Conservation (phyloP, 2,113 vertebrate species). For the Labrus mixtus region DNA sequence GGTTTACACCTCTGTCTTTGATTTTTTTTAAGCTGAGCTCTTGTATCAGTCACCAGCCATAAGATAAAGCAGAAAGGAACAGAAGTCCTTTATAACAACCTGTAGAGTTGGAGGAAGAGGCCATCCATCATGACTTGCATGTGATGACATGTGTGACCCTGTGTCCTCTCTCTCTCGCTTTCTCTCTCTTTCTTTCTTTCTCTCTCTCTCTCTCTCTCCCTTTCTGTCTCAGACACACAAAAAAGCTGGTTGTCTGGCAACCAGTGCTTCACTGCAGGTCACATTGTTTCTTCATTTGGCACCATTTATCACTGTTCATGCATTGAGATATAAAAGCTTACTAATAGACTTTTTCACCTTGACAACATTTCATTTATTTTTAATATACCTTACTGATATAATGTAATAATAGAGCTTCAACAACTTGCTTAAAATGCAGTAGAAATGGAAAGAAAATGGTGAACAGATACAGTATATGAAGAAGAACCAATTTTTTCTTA, state of each 20-base stretch:
- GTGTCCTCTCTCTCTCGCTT: constrained; percentile 10
- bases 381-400: neutral
- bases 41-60: neutral
- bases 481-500: too few species aligned
- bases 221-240: constrained; percentile 4
- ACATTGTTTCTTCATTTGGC: constrained; percentile 18
- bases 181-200: constrained; percentile 4
- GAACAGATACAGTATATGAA: too few species aligned
- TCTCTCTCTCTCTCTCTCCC: constrained; percentile 2
- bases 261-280: neutral
- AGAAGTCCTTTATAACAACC: constrained; percentile 32
- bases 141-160: constrained; percentile 46
- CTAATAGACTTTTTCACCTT: neutral
- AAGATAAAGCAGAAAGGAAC: constrained; percentile 14
- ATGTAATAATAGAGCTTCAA: neutral
- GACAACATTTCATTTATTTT: neutral
- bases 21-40: neutral
- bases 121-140: constrained; percentile 53
- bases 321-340: neutral
- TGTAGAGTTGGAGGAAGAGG: constrained; percentile 29
- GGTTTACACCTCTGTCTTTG: neutral
- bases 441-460: too few species aligned
- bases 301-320: constrained; percentile 5
- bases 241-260: constrained; percentile 5
- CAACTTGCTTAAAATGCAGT: too few species aligned